phyloP scores from a whole-genome alignment of 2,113 vertebrate genomes.

The Pterocles orientalis region DNA sequence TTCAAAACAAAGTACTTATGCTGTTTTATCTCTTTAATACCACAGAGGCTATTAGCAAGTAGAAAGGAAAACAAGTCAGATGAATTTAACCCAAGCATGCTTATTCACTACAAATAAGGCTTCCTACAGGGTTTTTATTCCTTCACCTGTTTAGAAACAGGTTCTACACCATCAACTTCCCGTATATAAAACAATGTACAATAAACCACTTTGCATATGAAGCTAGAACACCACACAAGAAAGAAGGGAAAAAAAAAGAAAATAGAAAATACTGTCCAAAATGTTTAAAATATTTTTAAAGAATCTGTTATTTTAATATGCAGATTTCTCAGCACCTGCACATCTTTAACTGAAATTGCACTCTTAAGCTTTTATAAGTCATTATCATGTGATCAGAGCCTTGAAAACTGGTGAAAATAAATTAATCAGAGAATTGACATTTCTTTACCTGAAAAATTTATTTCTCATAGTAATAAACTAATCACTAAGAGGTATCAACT shows the following conservation, averaged over 20 bases:
- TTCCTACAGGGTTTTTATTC: not conserved
- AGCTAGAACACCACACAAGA: not conserved
- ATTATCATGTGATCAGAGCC: not conserved
- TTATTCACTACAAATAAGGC: not conserved
- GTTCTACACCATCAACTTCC: not conserved
- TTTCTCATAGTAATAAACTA: not conserved
- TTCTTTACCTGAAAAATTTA: not conserved
- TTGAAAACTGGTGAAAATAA: not conserved
- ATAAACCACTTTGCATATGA: not conserved
- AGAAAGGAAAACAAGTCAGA: slow-evolving; percentile 5
- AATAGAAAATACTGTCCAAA: not conserved
- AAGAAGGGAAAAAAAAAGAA: not conserved
- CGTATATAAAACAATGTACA: not conserved
- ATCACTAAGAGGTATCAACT: not conserved
- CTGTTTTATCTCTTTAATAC: slow-evolving; percentile 3
- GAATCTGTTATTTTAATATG: not conserved
- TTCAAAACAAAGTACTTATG: slow-evolving; percentile 20
- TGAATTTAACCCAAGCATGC: not conserved
- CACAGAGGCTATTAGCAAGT: not conserved
- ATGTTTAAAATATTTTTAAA: not conserved
- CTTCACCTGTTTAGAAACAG: not conserved
- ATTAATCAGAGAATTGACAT: not conserved
- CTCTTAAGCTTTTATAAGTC: not conserved
- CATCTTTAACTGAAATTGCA: slow-evolving; percentile 14
- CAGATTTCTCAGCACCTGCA: not conserved